These are phyloP conservation scores for Pentalonia nigronervosa DNA, from an alignment of 1,140 invertebrate species.

Conservation along the genomic window DNA sequence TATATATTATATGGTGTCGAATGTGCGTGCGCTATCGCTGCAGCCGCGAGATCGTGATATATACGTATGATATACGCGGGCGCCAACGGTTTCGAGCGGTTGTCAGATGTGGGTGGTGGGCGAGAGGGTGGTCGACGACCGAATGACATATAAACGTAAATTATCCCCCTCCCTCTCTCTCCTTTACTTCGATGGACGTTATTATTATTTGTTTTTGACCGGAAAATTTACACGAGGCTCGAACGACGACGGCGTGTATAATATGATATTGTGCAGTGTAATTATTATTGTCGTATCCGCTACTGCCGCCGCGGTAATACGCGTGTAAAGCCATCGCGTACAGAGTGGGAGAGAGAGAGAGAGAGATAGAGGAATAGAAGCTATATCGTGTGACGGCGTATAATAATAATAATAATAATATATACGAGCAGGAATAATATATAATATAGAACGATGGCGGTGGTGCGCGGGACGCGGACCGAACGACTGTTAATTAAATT, in stretches of 20 bases:
- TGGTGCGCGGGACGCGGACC: background rate
- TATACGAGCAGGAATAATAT: background rate
- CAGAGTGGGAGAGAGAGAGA: no score
- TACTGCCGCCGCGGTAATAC: background rate
- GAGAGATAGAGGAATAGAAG: background rate
- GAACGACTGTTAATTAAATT: conserved; percentile 41
- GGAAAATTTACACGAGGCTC: background rate
- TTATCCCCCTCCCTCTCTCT: background rate
- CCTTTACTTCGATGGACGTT: background rate
- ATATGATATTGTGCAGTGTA: background rate
- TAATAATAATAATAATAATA: background rate
- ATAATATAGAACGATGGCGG: background rate
- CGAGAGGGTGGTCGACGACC: no score
- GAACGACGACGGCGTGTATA: background rate
- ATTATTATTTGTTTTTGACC: background rate
- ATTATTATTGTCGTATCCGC: background rate
- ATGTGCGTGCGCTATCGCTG: background rate
- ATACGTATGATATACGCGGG: background rate
- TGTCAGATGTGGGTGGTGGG: no score
- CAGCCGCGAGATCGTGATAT: background rate
- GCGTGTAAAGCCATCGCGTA: background rate
- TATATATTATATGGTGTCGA: background rate
- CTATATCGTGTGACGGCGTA: background rate
- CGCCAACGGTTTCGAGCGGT: background rate
- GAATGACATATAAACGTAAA: background rate